Conservation (phyloP, 2,113 vertebrate species). For the Fregata magnificens region DNA sequence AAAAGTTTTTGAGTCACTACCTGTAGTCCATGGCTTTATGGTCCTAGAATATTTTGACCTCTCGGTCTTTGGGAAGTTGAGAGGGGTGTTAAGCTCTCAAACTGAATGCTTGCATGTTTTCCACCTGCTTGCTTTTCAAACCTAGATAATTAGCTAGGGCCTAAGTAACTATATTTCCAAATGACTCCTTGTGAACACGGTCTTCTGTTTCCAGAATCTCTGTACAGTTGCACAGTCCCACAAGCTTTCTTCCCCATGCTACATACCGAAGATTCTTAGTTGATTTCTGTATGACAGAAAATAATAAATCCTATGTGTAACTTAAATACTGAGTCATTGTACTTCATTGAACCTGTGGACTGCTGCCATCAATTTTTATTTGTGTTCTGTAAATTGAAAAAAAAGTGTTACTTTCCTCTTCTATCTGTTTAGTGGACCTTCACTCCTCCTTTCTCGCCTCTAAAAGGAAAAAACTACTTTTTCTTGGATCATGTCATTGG, state of each 20-base stretch:
- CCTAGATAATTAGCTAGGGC: neutral
- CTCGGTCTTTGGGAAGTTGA: neutral
- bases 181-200: neutral
- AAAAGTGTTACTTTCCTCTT: neutral
- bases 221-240: neutral
- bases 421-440: neutral
- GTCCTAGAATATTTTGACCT: neutral
- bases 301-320: constrained; percentile 45
- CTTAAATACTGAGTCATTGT: constrained; percentile 21
- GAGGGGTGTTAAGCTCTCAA: neutral
- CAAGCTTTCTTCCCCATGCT: neutral
- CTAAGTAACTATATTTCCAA: neutral
- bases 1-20: neutral
- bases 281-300: constrained; percentile 48
- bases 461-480: neutral
- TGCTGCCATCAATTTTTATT: neutral
- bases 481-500: neutral
- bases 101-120: constrained; percentile 33
- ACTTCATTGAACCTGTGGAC: neutral
- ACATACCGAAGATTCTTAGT: neutral
- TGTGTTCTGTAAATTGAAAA: neutral
- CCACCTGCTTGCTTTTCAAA: neutral
- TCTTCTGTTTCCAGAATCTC: constrained; percentile 17
- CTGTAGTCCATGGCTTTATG: neutral
- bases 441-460: neutral